Evolutionary conservation across 2,888 invertebrate genomes (phyloP).

Genomic region (Meliscaeva auricollis): DNA sequence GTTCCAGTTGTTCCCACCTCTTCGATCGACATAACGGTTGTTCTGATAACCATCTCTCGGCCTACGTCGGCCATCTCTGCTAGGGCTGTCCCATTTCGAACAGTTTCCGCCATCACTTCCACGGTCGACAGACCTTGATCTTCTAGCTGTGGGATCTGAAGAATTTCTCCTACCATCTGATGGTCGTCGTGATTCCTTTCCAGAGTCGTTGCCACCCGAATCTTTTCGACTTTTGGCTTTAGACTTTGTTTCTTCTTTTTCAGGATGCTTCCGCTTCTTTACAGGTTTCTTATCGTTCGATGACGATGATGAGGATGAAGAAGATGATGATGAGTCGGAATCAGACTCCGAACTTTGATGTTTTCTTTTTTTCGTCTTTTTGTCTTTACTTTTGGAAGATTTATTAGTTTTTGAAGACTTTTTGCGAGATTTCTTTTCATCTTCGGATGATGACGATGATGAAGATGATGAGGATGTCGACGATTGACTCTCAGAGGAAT

Average conservation of each 20-base stretch:
- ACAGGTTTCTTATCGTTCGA: neutral
- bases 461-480: conserved; percentile 70
- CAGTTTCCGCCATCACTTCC: conserved; percentile 71
- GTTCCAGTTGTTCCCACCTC: conserved; percentile 64
- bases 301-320: conserved; percentile 54
- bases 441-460: conserved; percentile 50
- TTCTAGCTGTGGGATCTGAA: neutral
- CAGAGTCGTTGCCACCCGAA: conserved; percentile 21
- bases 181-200: conserved; percentile 13
- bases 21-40: conserved; percentile 51
- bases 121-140: conserved; percentile 45
- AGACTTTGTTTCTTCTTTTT: conserved; percentile 37
- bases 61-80: conserved; percentile 43
- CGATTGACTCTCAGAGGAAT: conserved; percentile 58
- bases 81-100: conserved; percentile 81
- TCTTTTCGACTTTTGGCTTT: conserved; percentile 18
- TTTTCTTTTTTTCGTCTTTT: conserved; percentile 60
- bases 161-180: conserved; percentile 37
- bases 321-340: conserved; percentile 52
- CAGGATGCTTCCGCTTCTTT: conserved; percentile 12
- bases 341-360: conserved; percentile 65
- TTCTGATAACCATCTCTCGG: conserved; percentile 49
- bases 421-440: conserved; percentile 25
- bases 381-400: conserved; percentile 38
- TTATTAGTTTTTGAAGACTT: conserved; percentile 36